Conservation (phyloP, 2,888 invertebrate genomes). For the Cheilosia scutellata region DNA sequence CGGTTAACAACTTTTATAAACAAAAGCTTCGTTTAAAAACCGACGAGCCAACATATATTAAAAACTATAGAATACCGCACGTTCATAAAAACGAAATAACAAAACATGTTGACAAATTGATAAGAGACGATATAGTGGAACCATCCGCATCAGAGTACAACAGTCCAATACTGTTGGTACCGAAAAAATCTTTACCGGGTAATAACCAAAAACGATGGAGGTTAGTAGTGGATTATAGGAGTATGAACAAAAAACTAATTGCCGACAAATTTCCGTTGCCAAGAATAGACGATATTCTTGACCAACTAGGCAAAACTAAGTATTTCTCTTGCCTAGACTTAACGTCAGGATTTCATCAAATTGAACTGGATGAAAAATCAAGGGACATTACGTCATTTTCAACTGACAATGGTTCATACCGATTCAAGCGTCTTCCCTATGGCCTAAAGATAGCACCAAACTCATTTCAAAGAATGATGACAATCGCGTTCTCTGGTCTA, state of each 20-base stretch:
- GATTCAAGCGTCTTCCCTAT: constrained; percentile 76
- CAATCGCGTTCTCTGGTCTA: constrained; percentile 63
- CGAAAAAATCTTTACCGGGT: constrained; percentile 12
- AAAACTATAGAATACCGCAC: constrained; percentile 30
- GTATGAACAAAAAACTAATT: constrained; percentile 5
- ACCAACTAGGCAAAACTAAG: constrained; percentile 13
- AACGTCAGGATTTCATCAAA: constrained; percentile 26
- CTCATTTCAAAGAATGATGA: constrained; percentile 78
- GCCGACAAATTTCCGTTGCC: constrained; percentile 46
- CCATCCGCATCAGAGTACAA: constrained; percentile 33
- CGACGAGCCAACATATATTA: constrained; percentile 26
- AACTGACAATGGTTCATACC: constrained; percentile 64
- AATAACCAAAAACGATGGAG: constrained; percentile 19
- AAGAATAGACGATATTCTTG: constrained; percentile 42
- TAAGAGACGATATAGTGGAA: constrained; percentile 7
- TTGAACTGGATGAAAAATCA: constrained; percentile 17
- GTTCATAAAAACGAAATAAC: constrained; percentile 10
- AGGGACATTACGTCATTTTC: constrained; percentile 32
- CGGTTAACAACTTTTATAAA: constrained; percentile 16
- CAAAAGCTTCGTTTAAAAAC: constrained; percentile 20
- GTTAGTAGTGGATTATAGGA: constrained; percentile 26
- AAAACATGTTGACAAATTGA: constrained; percentile 6
- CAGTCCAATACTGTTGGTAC: constrained; percentile 16
- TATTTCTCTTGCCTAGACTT: constrained; percentile 27
- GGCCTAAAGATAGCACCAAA: constrained; percentile 68